Conservation (phyloP, 1,140 invertebrate species). For the Ylistrum balloti region DNA sequence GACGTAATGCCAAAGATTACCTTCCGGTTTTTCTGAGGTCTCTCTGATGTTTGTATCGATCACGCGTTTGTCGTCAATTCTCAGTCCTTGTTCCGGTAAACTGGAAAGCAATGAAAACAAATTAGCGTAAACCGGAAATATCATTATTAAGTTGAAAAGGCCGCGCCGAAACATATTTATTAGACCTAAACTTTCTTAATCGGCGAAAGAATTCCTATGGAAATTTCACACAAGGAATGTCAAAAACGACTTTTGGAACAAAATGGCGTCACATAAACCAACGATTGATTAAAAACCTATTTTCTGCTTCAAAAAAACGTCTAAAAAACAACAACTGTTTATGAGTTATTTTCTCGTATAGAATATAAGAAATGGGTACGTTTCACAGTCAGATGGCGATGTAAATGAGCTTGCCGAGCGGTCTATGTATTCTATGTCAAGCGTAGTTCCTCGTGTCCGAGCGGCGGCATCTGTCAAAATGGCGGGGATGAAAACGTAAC, state of each 20-base stretch:
- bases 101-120: slow-evolving; percentile 33
- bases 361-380: slow-evolving; percentile 27
- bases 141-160: slow-evolving; percentile 20
- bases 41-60: slow-evolving; percentile 23
- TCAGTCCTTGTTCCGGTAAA: slow-evolving; percentile 22
- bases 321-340: slow-evolving; percentile 20
- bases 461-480: slow-evolving; percentile 40
- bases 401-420: neutral
- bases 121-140: slow-evolving; percentile 34
- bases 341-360: slow-evolving; percentile 22
- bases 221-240: neutral
- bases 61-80: neutral
- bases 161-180: neutral
- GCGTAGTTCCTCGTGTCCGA: slow-evolving; percentile 43
- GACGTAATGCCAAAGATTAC: neutral
- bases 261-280: slow-evolving; percentile 10
- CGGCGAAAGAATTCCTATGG: neutral
- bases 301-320: neutral
- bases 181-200: slow-evolving; percentile 9
- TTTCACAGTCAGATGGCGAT: slow-evolving; percentile 30
- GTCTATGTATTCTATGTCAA: slow-evolving; percentile 41
- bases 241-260: slow-evolving; percentile 6
- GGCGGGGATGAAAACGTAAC: slow-evolving; percentile 45
- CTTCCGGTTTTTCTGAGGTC: neutral
- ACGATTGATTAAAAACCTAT: neutral